Percentiles rank a stretch among this genome's conserved stretches.
Evolutionary conservation across 2,888 invertebrate species (phyloP).

Genomic region (Pandemis corylana): DNA sequence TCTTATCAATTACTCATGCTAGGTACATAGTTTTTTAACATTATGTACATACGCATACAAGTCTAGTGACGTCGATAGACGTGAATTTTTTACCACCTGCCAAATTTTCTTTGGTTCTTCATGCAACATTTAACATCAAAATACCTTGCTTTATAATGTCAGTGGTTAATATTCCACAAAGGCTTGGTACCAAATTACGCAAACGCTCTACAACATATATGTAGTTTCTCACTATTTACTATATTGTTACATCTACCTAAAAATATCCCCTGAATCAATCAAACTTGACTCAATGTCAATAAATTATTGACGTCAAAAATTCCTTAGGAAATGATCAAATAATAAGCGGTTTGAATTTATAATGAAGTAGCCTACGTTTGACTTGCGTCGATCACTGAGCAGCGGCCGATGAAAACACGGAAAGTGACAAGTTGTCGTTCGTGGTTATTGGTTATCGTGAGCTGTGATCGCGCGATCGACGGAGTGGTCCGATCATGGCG

Average conservation of each 20-base stretch:
- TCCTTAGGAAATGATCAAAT: conserved; percentile 19
- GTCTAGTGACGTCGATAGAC: background rate
- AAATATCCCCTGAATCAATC: conserved; percentile 1
- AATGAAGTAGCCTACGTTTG: conserved; percentile 20
- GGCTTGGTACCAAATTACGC: background rate
- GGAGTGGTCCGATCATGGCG: conserved; percentile 55
- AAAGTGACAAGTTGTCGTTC: conserved; percentile 32
- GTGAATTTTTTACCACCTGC: background rate
- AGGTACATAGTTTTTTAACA: background rate
- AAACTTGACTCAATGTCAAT: background rate
- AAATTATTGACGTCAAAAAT: conserved; percentile 5
- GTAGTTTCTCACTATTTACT: background rate
- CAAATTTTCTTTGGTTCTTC: background rate
- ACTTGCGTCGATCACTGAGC: conserved; percentile 24
- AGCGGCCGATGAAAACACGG: conserved; percentile 12
- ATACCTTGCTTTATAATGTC: background rate
- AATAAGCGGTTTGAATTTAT: conserved; percentile 16
- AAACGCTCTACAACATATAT: background rate
- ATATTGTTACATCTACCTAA: background rate
- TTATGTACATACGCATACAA: background rate
- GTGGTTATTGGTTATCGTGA: conserved; percentile 40
- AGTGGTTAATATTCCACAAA: background rate
- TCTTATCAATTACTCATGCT: conserved; percentile 23
- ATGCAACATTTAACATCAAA: background rate
- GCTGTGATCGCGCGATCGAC: conserved; percentile 42